Percentiles rank a stretch among this genome's conserved stretches.
Conservation (phyloP, 2,113 vertebrate genomes). For the Chionis minor region DNA sequence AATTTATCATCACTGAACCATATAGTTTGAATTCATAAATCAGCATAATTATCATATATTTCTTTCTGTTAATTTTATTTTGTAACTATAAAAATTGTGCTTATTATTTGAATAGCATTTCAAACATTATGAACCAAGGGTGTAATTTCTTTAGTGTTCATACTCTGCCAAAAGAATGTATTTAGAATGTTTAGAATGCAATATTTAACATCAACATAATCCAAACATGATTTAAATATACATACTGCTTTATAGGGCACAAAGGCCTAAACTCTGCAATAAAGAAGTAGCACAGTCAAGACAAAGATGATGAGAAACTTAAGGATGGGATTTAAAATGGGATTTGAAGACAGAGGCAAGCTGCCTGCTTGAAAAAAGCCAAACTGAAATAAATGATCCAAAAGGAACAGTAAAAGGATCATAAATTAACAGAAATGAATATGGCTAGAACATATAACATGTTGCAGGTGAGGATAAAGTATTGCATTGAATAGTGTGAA, state of each 20-base stretch:
- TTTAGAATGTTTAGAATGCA: neutral
- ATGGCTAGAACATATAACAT: neutral
- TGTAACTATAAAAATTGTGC: neutral
- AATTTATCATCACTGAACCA: neutral
- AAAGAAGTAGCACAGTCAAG: neutral
- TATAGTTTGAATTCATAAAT: neutral
- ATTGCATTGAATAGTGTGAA: neutral
- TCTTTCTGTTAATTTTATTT: neutral
- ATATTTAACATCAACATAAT: neutral
- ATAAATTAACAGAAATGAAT: neutral
- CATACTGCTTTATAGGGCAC: neutral
- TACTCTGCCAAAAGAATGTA: neutral
- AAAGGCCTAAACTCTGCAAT: neutral
- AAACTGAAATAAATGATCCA: neutral
- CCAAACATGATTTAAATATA: neutral
- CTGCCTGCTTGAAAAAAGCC: neutral
- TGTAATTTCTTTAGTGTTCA: neutral
- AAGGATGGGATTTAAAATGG: neutral
- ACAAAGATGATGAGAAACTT: neutral
- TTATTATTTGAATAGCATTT: neutral
- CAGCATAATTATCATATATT: neutral
- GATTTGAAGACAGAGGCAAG: neutral
- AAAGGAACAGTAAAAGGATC: neutral
- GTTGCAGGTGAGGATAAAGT: neutral
- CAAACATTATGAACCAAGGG: neutral